Base-by-base conservation (phyloP, 2,888 invertebrate genomes). In the Dendrolimus pini region DNA sequence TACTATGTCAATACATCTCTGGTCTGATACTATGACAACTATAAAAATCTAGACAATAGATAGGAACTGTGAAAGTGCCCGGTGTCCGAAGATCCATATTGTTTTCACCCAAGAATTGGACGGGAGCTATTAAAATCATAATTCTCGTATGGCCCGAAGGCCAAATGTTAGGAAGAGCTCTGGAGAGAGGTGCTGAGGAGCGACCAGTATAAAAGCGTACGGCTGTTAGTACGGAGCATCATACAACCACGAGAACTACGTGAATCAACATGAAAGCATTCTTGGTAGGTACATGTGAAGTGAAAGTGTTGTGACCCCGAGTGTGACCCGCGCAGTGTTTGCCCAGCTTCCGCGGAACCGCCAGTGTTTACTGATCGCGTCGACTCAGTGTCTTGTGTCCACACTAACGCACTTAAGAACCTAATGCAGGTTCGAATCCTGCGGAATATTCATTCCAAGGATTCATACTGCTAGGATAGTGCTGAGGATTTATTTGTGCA, bases 211-310 rank as follows among this genome's bases (percentile, higher is more conserved):
- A 90, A 75, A 90, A 89, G 77, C 78, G 78, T 74, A 73, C 75
- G 68, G 78, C 67, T 74, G 74, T 69, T 67, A 70, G 80, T 77
- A 76, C 80, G 77, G 80, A 87, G 84, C 89, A 89, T 89, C 89
- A 89, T 75, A 89, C 86, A 84, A 86, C 82, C 80, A 80, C 86
- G 80, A 83, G 79, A 83, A 82, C 86, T 88, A 88, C 85, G 86
- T 80, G 85, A 87, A 83, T 78, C 89, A 90, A 89, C 89, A 90
- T 90, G 90, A 90, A 89, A 89, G 90, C 89, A 77, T 90, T 90
- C 87, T 89, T 90, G 90, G 90, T 90, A 89, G 89, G 89, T 89
- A 89, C 79, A 82, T 77, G 80, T 75, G 77, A 77, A 86, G 89
- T 89, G 89, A 90, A 89, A 89, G 89, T 89, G 89, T 75, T 81